Evolutionary conservation across 2,797 vertebrate species (phyloP), one percentile per base, ranked within the genome.

Genomic region (Molothrus ater): DNA sequence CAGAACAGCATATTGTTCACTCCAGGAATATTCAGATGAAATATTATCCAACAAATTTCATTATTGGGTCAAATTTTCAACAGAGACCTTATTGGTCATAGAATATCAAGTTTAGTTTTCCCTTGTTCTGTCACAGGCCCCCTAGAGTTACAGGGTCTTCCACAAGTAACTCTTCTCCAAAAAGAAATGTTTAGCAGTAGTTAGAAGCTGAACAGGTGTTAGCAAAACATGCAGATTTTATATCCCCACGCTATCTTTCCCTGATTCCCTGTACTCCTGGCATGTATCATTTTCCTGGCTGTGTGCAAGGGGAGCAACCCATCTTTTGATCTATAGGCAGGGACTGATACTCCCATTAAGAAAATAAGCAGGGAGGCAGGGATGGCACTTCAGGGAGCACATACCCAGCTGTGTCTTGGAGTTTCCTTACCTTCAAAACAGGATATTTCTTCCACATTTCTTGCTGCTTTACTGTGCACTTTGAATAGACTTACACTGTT

Each of bases 371-470:
- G 34, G 34, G 72, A 80, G 50, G 31, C 63, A 78, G 89, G 69
- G 60, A 70, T 80, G 65, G 32, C 61, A 63, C 71, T 86, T 86
- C 50, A 81, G 82, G 87, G 71, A 92, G 72, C 60, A 74, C 29
- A 53, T 80, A 57, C 53, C 57, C 72, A 36, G 34, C 48, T 82
- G 48, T 57, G 57, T 78, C 80, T 86, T 82, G 42, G 68, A 80
- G 71, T 59, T 80, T 54, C 34, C 45, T 78, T 93, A 85, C 69
- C 47, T 86, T 93, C 76, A 64, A 78, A 95, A 75, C 48, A 76
- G 45, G 42, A 50, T 71, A 45, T 66, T 82, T 63, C 76, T 90
- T 86, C 72, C 72, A 57, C 61, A 22, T 75, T 79, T 86, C 48
- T 90, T 85, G 71, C 56, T 82, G 59, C 78, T 94, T 80, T 88